Evolutionary conservation across 2,113 vertebrate genomes (phyloP).

Genomic region (Trogon melanurus): DNA sequence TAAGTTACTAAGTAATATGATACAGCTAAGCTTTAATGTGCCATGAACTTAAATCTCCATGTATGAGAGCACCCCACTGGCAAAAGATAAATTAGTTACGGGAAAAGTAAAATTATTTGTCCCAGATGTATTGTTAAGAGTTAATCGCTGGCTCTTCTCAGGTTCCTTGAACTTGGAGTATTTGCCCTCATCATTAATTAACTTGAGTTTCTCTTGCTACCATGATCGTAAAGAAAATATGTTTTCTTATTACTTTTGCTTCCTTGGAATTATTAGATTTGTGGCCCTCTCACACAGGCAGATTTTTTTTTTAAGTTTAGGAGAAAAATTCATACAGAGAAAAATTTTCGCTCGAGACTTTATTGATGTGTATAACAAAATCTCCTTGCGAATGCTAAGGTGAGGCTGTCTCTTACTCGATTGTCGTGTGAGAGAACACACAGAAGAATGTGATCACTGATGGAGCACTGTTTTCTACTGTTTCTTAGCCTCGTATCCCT

Average conservation of each 20-base stretch:
- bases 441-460: background rate
- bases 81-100: constrained; percentile 24
- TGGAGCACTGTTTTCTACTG: background rate
- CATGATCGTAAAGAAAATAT: background rate
- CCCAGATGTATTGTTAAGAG: background rate
- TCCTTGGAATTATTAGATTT: background rate
- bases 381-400: background rate
- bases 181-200: background rate
- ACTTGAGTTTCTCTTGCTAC: background rate
- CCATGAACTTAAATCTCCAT: constrained; percentile 3
- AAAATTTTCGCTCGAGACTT: background rate
- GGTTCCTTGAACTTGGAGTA: constrained; percentile 7
- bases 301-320: background rate
- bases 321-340: background rate
- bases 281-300: background rate
- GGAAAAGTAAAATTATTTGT: background rate
- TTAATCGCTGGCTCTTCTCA: background rate
- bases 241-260: background rate
- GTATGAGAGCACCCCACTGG: background rate
- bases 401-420: background rate
- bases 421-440: background rate
- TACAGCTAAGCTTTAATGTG: constrained; percentile 24
- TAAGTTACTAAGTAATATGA: constrained; percentile 4
- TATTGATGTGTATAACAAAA: background rate
- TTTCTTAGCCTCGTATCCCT: background rate